Conservation (phyloP, 2,113 vertebrate genomes). For the Carassius carassius region DNA sequence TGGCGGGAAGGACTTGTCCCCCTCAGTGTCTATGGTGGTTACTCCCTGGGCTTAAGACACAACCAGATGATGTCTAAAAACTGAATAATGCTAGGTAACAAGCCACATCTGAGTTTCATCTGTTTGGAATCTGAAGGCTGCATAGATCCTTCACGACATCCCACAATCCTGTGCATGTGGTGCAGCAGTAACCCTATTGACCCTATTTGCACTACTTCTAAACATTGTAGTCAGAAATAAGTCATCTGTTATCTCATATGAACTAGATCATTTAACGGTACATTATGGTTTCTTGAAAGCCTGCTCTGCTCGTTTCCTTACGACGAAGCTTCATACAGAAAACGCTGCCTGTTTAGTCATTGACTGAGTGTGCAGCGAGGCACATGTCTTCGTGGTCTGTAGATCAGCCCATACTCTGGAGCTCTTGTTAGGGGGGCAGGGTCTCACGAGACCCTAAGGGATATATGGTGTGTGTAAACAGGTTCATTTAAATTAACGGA, state of each 20-base stretch:
- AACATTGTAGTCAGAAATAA: background rate
- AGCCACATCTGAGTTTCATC: background rate
- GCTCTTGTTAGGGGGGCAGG: background rate
- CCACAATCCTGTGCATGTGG: background rate
- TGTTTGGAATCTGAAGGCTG: background rate
- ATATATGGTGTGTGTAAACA: constrained; percentile 30
- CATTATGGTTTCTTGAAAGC: background rate
- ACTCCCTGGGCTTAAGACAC: too few species aligned
- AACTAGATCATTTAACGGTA: background rate
- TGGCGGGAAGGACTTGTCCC: too few species aligned
- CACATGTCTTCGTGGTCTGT: background rate
- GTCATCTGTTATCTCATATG: background rate
- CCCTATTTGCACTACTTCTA: background rate
- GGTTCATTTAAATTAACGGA: constrained; percentile 29
- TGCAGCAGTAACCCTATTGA: background rate
- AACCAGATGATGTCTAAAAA: too few species aligned
- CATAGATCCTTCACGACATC: background rate
- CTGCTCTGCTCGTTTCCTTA: background rate
- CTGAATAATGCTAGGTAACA: background rate
- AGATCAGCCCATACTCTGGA: background rate
- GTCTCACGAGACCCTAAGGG: background rate
- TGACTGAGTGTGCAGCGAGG: background rate
- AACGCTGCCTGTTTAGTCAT: background rate
- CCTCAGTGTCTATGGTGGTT: too few species aligned
- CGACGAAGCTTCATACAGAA: background rate